Evolutionary conservation across 2,797 vertebrate species (phyloP).

Genomic region (Trachurus trachurus): DNA sequence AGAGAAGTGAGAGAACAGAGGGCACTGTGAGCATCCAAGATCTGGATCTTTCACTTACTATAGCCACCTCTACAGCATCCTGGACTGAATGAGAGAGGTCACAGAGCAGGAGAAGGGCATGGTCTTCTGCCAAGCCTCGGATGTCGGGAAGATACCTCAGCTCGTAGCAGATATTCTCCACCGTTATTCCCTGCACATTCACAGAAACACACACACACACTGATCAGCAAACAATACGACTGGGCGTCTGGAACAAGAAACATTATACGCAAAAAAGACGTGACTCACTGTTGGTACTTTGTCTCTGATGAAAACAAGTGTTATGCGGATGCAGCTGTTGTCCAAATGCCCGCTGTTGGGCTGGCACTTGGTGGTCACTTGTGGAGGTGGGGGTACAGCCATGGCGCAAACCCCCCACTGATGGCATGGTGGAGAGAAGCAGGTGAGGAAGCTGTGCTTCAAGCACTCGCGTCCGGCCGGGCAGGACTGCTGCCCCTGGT

Average conservation of each 20-base stretch:
- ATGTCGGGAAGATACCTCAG: constrained; percentile 92
- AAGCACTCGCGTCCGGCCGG: constrained; percentile 89
- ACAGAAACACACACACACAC: background rate
- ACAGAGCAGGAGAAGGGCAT: constrained; percentile 91
- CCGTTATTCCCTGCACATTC: constrained; percentile 91
- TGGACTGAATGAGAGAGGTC: constrained; percentile 89
- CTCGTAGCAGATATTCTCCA: constrained; percentile 95
- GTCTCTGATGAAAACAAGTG: constrained; percentile 92
- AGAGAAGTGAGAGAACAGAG: background rate
- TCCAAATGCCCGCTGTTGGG: constrained; percentile 92
- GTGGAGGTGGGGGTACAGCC: constrained; percentile 77
- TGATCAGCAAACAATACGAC: constrained; percentile 20
- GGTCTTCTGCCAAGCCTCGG: constrained; percentile 89
- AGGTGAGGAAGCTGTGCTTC: constrained; percentile 89
- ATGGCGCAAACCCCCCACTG: constrained; percentile 94
- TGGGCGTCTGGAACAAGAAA: background rate
- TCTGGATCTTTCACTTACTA: constrained; percentile 87
- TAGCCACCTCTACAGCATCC: constrained; percentile 93
- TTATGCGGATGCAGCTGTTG: constrained; percentile 95
- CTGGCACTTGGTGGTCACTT: constrained; percentile 88
- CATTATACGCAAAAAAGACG: rapidly evolving
- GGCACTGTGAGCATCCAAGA: background rate
- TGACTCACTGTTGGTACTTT: constrained; percentile 92
- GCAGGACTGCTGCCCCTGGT: constrained; percentile 83
- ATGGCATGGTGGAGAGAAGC: constrained; percentile 92